Evolutionary conservation across 1,140 invertebrate species (phyloP).

Genomic region (Bacillus rossius): DNA sequence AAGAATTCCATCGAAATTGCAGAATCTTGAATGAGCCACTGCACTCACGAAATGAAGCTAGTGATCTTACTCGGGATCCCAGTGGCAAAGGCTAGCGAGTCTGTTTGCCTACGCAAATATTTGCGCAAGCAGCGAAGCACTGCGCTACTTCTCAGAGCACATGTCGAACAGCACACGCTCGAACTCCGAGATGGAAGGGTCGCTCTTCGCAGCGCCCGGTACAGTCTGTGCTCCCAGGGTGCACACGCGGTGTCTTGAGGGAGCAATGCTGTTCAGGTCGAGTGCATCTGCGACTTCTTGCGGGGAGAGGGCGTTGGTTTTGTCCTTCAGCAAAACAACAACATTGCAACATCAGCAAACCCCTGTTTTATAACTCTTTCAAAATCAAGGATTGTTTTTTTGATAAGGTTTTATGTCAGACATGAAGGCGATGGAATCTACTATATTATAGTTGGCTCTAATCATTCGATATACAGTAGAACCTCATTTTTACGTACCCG

Average conservation of each 20-base stretch:
- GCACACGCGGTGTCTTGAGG: conserved; percentile 39
- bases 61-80: too few species aligned
- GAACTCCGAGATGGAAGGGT: conserved; percentile 8
- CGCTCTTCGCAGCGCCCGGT: conserved; percentile 13
- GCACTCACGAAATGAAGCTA: too few species aligned
- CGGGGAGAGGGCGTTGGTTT: conserved; percentile 28
- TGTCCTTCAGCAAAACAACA: neutral
- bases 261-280: conserved; percentile 37
- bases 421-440: too few species aligned
- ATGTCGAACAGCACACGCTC: conserved; percentile 3
- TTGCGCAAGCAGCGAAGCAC: neutral
- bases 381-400: too few species aligned
- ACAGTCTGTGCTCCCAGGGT: conserved; percentile 34
- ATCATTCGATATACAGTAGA: too few species aligned
- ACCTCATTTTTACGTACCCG: too few species aligned
- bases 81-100: too few species aligned
- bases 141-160: neutral
- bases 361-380: neutral
- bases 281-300: conserved; percentile 40
- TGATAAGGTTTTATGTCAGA: too few species aligned
- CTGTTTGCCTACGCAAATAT: too few species aligned
- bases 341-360: neutral
- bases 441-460: too few species aligned
- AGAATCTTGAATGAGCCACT: too few species aligned
- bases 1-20: too few species aligned